Conservation (phyloP, 2,113 vertebrate genomes). For the Isurus oxyrinchus region DNA sequence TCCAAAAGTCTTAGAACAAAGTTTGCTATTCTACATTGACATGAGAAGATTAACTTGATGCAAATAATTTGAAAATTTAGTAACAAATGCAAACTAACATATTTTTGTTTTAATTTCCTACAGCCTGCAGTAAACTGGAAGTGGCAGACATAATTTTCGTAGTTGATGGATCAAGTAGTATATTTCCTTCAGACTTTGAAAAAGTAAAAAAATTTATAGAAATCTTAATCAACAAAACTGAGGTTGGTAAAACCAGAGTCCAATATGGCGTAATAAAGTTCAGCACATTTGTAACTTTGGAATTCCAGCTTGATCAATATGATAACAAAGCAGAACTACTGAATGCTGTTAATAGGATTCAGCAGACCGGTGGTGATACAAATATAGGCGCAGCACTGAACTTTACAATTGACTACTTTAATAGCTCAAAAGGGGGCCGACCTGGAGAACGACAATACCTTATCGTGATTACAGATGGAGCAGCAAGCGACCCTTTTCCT, state of each 20-base stretch:
- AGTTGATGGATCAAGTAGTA: slow-evolving; percentile 71
- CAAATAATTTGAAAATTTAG: neutral
- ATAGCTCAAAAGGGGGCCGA: slow-evolving; percentile 55
- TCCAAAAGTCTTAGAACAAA: neutral
- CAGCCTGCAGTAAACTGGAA: slow-evolving; percentile 64
- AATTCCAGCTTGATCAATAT: slow-evolving; percentile 57
- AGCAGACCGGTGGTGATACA: slow-evolving; percentile 56
- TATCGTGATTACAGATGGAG: slow-evolving; percentile 69
- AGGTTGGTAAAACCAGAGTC: slow-evolving; percentile 52
- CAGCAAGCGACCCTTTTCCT: slow-evolving; percentile 59
- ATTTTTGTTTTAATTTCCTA: slow-evolving; percentile 27
- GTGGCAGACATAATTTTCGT: slow-evolving; percentile 69
- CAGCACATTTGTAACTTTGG: slow-evolving; percentile 47
- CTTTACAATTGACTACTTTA: slow-evolving; percentile 58
- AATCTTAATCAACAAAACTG: slow-evolving; percentile 53
- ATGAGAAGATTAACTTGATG: neutral
- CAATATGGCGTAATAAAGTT: slow-evolving; percentile 72
- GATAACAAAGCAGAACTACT: slow-evolving; percentile 47
- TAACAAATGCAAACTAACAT: neutral
- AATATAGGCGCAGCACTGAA: slow-evolving; percentile 59
- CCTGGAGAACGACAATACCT: slow-evolving; percentile 57
- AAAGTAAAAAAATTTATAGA: slow-evolving; percentile 69
- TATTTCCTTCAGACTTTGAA: slow-evolving; percentile 53
- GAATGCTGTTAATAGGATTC: slow-evolving; percentile 49
- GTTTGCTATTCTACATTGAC: neutral